phyloP scores from a whole-genome alignment of 2,888 invertebrate species.

The Lochmaea capreae region DNA sequence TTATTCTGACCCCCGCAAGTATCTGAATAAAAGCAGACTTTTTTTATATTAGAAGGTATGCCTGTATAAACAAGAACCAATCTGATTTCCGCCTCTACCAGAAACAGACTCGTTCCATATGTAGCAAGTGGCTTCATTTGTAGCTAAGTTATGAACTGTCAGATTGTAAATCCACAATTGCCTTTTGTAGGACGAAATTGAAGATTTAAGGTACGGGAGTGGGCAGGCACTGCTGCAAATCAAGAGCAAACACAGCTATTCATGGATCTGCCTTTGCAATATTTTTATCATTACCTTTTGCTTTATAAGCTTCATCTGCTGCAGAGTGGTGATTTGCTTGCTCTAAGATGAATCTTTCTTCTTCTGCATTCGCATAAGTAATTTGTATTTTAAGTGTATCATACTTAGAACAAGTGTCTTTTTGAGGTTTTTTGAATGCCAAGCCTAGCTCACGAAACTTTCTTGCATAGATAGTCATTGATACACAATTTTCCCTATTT shows the following conservation, averaged over 20 bases:
- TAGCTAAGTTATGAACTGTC: neutral
- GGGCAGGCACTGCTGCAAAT: no score
- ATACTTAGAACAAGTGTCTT: constrained; percentile 31
- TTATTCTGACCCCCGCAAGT: no score
- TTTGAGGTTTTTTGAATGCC: constrained; percentile 32
- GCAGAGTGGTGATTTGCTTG: no score
- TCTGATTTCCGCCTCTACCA: constrained; percentile 29
- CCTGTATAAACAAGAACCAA: neutral
- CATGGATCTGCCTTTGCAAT: constrained; percentile 19
- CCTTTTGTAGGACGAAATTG: no score
- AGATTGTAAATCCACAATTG: no score
- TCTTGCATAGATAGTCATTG: constrained; percentile 26
- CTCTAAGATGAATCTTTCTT: neutral
- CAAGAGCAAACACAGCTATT: constrained; percentile 20
- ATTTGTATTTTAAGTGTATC: constrained; percentile 23
- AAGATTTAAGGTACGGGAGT: no score
- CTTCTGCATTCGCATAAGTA: neutral
- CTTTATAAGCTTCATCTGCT: no score
- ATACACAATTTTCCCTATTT: constrained; percentile 24
- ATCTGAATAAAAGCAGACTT: no score
- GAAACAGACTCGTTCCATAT: constrained; percentile 30
- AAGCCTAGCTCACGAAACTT: constrained; percentile 24
- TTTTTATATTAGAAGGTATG: no score
- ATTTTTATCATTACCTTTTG: constrained; percentile 21
- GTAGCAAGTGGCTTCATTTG: constrained; percentile 22